Evolutionary conservation across 2,113 vertebrate genomes (phyloP), one percentile per base, ranked within the genome.

Genomic region (Gymnarchus niloticus): DNA sequence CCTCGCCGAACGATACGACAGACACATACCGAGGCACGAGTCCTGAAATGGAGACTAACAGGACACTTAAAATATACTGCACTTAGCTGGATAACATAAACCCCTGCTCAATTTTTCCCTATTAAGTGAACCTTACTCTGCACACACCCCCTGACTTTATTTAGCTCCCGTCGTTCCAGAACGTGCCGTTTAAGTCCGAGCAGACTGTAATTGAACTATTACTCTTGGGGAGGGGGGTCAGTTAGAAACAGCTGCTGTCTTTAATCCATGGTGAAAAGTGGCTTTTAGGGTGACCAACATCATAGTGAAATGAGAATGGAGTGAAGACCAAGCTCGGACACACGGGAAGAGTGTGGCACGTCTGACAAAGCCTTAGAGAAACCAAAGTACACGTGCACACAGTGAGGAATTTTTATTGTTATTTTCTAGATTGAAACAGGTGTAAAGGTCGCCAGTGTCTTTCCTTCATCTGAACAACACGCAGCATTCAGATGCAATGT

Each of bases 161-260:
- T 37, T 69, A 69, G 61, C 61, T 69, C 61, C 61, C n/a, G 28
- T 41, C 65, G 14, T 41, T 69, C 65, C 12, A 14, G 65, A 69
- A 17, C 61, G 28, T 69, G 65, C 65, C 28, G 33, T 33, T 69
- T 69, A 41, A 69, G 65, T 69, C 65, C 65, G 41, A 69, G 65
- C n/a, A 19, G 65, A 17, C 65, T 69, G 65, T 69, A 69, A 69
- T 69, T 37, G 65, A 37, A 69, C 65, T 69, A 69, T 69, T 69
- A 69, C 28, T 17, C 12, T 69, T 25, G 28, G 61, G 28, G 28
- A 1, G n/a, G 59, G 56, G 5, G 5, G 8, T 21, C 6, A 57
- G 57, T 61, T 41, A 69, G 14, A 69, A 17, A 17, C 33, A 73
- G 65, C 65, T 37, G 61, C 61, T 12, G 33, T 17, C 25, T 69